phyloP scores from a whole-genome alignment of 2,797 vertebrate species.

The Chrosomus eos region DNA sequence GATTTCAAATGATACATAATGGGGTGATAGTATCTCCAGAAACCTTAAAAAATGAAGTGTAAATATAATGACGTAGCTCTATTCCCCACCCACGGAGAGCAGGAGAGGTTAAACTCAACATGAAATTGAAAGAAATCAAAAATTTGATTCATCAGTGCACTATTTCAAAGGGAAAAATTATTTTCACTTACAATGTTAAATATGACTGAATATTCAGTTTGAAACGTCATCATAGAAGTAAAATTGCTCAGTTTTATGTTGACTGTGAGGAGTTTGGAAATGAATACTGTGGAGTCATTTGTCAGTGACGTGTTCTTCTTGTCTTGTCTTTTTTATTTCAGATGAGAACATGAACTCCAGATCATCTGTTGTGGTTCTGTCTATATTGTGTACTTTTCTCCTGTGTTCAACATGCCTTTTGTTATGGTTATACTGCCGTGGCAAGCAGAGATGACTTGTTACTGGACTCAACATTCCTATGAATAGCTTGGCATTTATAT shows the following conservation, averaged over 20 bases:
- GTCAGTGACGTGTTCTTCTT: not conserved
- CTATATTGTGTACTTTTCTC: not conserved
- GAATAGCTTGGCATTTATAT: not conserved
- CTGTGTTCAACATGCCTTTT: not conserved
- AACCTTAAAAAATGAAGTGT: no score
- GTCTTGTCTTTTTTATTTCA: slow-evolving; percentile 22
- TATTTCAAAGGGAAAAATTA: no score
- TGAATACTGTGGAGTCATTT: not conserved
- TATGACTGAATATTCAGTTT: not conserved
- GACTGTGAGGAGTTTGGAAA: not conserved
- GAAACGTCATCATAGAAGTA: not conserved
- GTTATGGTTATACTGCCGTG: not conserved
- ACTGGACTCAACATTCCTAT: not conserved
- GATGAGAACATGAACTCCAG: not conserved
- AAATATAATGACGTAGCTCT: no score
- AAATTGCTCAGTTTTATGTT: not conserved
- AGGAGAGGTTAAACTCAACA: no score
- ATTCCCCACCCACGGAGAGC: no score
- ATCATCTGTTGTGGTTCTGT: not conserved
- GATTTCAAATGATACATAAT: no score
- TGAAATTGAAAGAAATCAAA: no score
- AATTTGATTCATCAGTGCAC: no score
- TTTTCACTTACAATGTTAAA: no score
- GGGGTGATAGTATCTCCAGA: no score
- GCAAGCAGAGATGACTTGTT: no score